Evolutionary conservation across 2,888 invertebrate species (phyloP), one percentile per base, ranked within the genome.

Genomic region (Callyntrura sp.): DNA sequence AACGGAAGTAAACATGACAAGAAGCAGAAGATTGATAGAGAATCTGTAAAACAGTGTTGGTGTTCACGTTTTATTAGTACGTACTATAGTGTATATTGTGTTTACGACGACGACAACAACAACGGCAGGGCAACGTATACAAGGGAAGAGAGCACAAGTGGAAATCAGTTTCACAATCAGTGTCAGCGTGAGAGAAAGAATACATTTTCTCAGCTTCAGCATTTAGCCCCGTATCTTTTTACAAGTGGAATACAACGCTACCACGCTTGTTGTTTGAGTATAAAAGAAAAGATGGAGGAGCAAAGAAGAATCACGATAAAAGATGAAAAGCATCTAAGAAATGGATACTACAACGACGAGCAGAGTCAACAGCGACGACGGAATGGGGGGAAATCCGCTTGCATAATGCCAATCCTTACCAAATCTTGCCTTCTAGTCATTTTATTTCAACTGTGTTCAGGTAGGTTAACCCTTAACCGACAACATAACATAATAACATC

Each of bases 371-470:
- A 45, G 12, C 57, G 25, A 17, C 17, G 17, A 79, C 84, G 25
- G 57, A 68, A 68, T 45, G 68, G 55, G 65, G 68, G 55, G 65
- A 90, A 81, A 81, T 85, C 90, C 60, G 73, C 43, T 90, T 85
- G 81, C 81, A 90, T 60, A 81, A 90, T 90, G 90, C 73, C 90
- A 28, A 51, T 90, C 83, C 35, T 85, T 90, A 90, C 83, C 90
- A 85, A 87, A 90, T 65, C 88, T 62, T 90, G 83, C 85, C 90
- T 91, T 90, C 92, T 93, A 93, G 93, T 93, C 93, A 92, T 91
- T 91, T 91, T 89, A 85, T 90, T 92, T 85, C 91, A 92, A 60
- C 48, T 92, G 91, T 92, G 93, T 92, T 93, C 93, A 91, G 93
- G 93, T 92, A 92, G 23, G 51, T 73, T 57, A 55, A 76, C 73